Conservation (phyloP, 2,113 vertebrate genomes). For the Nothoprocta pentlandii region DNA sequence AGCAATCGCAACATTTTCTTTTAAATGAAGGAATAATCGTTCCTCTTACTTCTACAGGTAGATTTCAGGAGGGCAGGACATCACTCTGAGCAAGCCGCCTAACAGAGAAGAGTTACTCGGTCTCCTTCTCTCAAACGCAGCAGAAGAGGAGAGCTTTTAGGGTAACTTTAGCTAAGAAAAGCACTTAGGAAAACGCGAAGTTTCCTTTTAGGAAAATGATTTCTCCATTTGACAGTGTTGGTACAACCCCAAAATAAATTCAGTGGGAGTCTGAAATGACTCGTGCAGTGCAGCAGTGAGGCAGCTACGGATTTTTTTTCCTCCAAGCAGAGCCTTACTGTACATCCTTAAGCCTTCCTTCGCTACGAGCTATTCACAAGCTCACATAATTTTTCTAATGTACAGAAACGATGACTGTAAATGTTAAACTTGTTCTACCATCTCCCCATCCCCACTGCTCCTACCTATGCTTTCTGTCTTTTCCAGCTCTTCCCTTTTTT, state of each 20-base stretch:
- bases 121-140: slow-evolving; percentile 15
- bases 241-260: slow-evolving; percentile 74
- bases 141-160: slow-evolving; percentile 50
- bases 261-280: slow-evolving; percentile 62
- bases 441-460: not conserved
- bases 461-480: not conserved
- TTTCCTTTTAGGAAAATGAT: slow-evolving; percentile 67
- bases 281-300: slow-evolving; percentile 55
- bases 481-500: not conserved
- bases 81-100: slow-evolving; percentile 7
- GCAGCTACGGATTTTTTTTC: slow-evolving; percentile 57
- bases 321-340: slow-evolving; percentile 57
- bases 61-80: slow-evolving; percentile 23
- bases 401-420: not conserved
- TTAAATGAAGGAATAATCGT: not conserved
- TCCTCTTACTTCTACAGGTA: slow-evolving; percentile 42
- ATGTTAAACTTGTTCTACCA: slow-evolving; percentile 15
- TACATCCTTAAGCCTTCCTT: slow-evolving; percentile 9
- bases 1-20: not conserved
- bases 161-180: slow-evolving; percentile 71
- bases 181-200: slow-evolving; percentile 64
- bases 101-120: slow-evolving; percentile 9
- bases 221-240: slow-evolving; percentile 69
- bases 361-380: slow-evolving; percentile 1
- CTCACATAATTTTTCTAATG: slow-evolving; percentile 9